Evolutionary conservation across 2,888 invertebrate species (phyloP).

Genomic region (Hyposoter dolosus): DNA sequence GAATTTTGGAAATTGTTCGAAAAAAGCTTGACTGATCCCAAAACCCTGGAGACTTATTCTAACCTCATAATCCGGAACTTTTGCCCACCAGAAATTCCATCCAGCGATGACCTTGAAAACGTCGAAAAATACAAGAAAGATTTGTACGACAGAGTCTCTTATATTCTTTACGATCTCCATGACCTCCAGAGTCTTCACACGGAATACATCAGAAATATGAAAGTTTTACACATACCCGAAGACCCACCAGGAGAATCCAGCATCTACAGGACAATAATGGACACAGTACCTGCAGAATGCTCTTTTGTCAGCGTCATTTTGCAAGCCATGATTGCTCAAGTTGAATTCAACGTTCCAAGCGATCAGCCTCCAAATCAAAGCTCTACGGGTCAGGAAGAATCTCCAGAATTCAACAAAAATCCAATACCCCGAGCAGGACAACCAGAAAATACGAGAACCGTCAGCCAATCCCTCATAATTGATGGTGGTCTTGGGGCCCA

Average conservation of each 20-base stretch:
- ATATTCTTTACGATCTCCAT: conserved; percentile 86
- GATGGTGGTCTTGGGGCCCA: not conserved
- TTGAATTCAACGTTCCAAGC: conserved; percentile 69
- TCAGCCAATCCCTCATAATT: not conserved
- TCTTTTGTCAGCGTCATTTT: conserved; percentile 75
- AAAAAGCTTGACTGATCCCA: conserved; percentile 69
- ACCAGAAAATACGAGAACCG: not conserved
- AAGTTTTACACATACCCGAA: conserved; percentile 71
- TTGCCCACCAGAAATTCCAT: conserved; percentile 65
- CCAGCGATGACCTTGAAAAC: conserved; percentile 41
- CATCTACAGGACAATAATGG: conserved; percentile 73
- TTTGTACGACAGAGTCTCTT: conserved; percentile 86
- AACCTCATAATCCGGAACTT: conserved; percentile 72
- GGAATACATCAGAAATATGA: conserved; percentile 85
- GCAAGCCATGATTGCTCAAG: conserved; percentile 77
- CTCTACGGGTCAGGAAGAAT: not conserved
- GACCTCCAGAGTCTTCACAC: conserved; percentile 86
- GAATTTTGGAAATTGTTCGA: conserved; percentile 75
- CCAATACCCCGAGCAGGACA: not conserved
- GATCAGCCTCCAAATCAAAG: not conserved
- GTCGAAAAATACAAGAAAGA: conserved; percentile 71
- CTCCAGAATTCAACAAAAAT: not conserved
- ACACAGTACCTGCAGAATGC: conserved; percentile 74
- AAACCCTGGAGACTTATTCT: conserved; percentile 76
- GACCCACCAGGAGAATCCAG: conserved; percentile 55